Conservation (phyloP, 2,888 invertebrate species). For the Sesamia inferens region DNA sequence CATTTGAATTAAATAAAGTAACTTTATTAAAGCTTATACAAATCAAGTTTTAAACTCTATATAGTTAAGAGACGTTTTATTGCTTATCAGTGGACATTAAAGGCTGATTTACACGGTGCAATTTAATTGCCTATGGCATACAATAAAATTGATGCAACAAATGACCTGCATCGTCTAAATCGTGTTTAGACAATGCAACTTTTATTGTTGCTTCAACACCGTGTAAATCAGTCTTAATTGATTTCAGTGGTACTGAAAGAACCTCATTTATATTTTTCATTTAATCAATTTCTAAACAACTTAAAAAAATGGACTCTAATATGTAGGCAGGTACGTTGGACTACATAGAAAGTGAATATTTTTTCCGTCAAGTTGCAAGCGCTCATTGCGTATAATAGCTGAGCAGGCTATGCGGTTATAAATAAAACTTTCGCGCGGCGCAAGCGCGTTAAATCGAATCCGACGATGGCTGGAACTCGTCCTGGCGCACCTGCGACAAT, state of each 20-base stretch:
- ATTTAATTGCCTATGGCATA: too few relatives aligned
- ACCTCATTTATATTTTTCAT: neutral
- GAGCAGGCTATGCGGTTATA: constrained; percentile 79
- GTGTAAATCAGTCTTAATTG: neutral
- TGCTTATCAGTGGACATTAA: neutral
- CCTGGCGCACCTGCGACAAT: constrained; percentile 89
- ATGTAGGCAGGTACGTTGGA: neutral
- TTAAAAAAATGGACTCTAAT: neutral
- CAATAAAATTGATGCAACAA: too few relatives aligned
- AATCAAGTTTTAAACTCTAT: constrained; percentile 24
- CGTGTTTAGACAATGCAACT: too few relatives aligned
- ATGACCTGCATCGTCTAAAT: too few relatives aligned
- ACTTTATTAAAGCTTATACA: constrained; percentile 51
- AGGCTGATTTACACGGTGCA: too few relatives aligned
- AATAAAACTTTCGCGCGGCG: constrained; percentile 86
- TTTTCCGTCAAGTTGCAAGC: constrained; percentile 51
- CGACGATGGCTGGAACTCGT: constrained; percentile 87
- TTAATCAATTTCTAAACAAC: neutral
- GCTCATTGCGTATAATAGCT: constrained; percentile 75
- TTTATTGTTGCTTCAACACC: too few relatives aligned
- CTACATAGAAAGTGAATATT: constrained; percentile 41
- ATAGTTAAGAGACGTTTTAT: constrained; percentile 18
- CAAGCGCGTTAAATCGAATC: constrained; percentile 89
- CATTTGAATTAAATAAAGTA: constrained; percentile 55
- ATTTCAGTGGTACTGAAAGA: neutral